Evolutionary conservation across 1,140 invertebrate genomes (phyloP), one percentile per base, ranked within the genome.

Genomic region (Bombus sylvicola): DNA sequence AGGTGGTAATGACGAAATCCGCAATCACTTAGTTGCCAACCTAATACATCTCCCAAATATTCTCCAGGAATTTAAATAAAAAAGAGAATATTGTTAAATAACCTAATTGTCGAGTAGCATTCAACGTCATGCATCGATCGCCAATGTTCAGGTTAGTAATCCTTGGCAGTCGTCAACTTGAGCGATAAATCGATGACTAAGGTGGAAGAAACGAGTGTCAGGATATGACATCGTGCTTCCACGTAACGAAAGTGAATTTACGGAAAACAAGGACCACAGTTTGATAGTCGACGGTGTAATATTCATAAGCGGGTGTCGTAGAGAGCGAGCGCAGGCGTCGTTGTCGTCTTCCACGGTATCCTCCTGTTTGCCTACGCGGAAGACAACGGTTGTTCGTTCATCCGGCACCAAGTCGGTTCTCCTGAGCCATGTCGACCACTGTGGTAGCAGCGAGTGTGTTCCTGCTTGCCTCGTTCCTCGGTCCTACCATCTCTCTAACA

Each of bases 251-350:
- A 34, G 37, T 62, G 34, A 15, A 64, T 78, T 31, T 68, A 81
- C 39, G 28, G 64, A 34, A 75, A 79, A 87, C 91, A 85, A 90
- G 90, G 91, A 87, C 85, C 85, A 90, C 82, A 88, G 92, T 94
- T 94, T 92, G 92, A 94, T 90, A 87, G 90, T 83, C 85, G 82
- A 22, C 43, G 83, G 91, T 93, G 88, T 83, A 94, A 94, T 93
- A 94, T 95, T 94, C 84, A 95, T 93, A 92, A 92, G 82, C 81
- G 81, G 72, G 90, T 37, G 84, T 74, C 37, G 83, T 89, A 10
- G 37, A 34, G 71, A 53, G 34, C 47, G 31, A 81, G 93, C 94
- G 93, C 93, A 94, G 92, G 92, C 94, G 93, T 93, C 91, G 87
- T 78, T 80, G 81, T 86, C 31, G 78, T 87, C 87, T 88, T 84